Evolutionary conservation across 2,888 invertebrate species (phyloP).

Genomic region (Dasypogon diadema): DNA sequence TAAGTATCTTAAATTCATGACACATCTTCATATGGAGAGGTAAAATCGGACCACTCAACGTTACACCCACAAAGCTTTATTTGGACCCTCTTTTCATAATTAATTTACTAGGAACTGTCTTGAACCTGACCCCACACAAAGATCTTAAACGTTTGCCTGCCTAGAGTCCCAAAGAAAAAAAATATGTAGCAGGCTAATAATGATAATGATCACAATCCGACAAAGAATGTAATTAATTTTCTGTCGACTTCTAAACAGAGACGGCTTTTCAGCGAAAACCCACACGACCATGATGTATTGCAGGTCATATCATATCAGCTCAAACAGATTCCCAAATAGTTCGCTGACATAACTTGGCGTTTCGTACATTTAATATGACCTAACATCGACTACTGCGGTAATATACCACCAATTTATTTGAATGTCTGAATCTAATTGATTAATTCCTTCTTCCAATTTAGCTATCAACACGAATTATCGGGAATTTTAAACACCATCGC

Average conservation of each 20-base stretch:
- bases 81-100: too few relatives aligned
- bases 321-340: not conserved
- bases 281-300: constrained; percentile 14
- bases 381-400: not conserved
- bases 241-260: constrained; percentile 28
- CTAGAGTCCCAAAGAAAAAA: not conserved
- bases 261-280: constrained; percentile 16
- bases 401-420: constrained; percentile 21
- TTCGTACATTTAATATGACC: not conserved
- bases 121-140: too few relatives aligned
- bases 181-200: too few relatives aligned
- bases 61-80: too few relatives aligned
- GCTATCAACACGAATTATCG: constrained; percentile 39
- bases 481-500: not conserved
- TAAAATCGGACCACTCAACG: too few relatives aligned
- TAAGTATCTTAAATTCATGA: too few relatives aligned
- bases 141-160: not conserved
- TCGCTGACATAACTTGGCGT: not conserved
- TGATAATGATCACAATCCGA: not conserved
- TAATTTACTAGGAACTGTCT: too few relatives aligned
- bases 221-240: constrained; percentile 15
- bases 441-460: constrained; percentile 16
- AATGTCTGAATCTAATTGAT: constrained; percentile 28
- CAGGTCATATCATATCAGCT: too few relatives aligned
- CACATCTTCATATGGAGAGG: too few relatives aligned